Evolutionary conservation across 2,888 invertebrate genomes (phyloP).

Genomic region (Ommatoiulus sabulosus): DNA sequence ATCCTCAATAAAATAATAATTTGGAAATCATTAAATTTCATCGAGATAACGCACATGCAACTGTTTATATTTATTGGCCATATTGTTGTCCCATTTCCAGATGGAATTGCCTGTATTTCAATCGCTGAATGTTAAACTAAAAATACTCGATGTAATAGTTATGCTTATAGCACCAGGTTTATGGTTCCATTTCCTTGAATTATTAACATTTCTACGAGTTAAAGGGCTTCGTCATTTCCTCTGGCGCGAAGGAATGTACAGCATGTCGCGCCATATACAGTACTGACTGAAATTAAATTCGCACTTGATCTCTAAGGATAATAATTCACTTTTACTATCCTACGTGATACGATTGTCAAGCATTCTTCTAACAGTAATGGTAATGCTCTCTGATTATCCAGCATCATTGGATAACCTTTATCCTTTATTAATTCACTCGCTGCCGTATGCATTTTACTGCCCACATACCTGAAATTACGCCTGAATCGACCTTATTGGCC

Average conservation of each 20-base stretch:
- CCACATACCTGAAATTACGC: neutral
- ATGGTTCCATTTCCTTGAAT: neutral
- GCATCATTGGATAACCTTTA: constrained; percentile 4
- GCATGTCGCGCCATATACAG: constrained; percentile 11
- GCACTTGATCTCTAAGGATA: constrained; percentile 37
- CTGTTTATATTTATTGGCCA: no score
- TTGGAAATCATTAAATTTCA: no score
- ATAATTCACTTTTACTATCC: constrained; percentile 37
- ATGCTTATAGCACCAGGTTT: neutral
- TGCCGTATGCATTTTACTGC: neutral
- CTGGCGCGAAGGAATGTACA: neutral
- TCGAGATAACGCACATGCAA: no score
- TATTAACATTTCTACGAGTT: neutral
- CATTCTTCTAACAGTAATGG: neutral
- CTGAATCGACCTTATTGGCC: neutral
- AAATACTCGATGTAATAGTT: neutral
- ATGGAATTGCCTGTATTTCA: no score
- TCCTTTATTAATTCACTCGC: neutral
- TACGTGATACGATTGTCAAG: constrained; percentile 25
- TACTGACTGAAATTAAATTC: neutral
- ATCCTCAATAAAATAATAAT: no score
- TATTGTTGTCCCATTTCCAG: no score
- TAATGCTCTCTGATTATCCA: neutral
- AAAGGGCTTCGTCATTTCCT: neutral
- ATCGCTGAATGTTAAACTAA: no score